Conservation (phyloP, 2,888 invertebrate genomes). For the Aphodius granarius region DNA sequence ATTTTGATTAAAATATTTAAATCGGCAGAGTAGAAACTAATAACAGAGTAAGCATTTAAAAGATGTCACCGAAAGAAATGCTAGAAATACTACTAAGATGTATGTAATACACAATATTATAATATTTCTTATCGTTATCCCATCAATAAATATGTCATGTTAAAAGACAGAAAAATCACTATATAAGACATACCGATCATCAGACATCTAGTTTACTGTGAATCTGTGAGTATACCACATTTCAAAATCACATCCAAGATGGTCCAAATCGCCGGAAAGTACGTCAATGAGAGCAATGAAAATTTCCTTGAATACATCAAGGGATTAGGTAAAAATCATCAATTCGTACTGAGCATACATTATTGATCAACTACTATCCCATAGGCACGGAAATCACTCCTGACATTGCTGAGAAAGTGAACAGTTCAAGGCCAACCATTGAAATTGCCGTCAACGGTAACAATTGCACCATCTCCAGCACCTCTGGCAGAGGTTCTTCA, state of each 20-base stretch:
- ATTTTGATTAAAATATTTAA: too few relatives aligned
- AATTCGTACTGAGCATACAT: not conserved
- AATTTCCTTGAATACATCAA: constrained; percentile 36
- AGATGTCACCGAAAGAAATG: too few relatives aligned
- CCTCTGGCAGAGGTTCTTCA: not conserved
- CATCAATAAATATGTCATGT: not conserved
- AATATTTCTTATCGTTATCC: not conserved
- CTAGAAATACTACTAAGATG: too few relatives aligned
- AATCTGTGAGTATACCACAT: not conserved
- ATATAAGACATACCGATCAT: not conserved
- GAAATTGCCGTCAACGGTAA: constrained; percentile 13
- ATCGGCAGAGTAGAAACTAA: too few relatives aligned
- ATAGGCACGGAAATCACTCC: constrained; percentile 33
- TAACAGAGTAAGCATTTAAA: not conserved
- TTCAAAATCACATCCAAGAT: constrained; percentile 27
- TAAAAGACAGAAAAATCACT: not conserved
- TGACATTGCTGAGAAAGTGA: constrained; percentile 33
- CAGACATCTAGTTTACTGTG: not conserved
- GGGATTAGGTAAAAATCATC: constrained; percentile 33
- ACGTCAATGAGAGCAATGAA: constrained; percentile 36
- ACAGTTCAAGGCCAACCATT: constrained; percentile 15
- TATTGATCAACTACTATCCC: not conserved
- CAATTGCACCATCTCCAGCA: not conserved
- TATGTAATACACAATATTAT: not conserved
- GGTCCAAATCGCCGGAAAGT: constrained; percentile 38